These are phyloP conservation scores for Caloenas nicobarica DNA, from an alignment of 2,113 vertebrate genomes.

Conservation along the genomic window DNA sequence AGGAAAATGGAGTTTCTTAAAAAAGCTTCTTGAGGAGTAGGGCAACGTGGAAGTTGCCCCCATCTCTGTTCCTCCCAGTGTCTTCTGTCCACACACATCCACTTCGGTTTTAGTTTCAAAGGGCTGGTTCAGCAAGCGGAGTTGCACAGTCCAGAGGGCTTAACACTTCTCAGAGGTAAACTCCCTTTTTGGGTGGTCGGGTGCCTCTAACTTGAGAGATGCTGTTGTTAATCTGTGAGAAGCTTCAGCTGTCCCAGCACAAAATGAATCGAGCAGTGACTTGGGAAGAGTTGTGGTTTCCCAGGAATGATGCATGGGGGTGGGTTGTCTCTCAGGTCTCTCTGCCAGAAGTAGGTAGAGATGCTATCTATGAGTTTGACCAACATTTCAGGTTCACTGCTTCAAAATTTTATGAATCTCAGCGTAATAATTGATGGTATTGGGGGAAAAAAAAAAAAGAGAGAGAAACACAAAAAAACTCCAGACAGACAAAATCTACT, in stretches of 20 bases:
- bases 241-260: neutral
- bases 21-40: neutral
- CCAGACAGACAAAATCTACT: neutral
- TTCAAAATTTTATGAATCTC: neutral
- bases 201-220: neutral
- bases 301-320: neutral
- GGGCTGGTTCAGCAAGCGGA: neutral
- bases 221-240: neutral
- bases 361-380: rapidly evolving
- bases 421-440: neutral
- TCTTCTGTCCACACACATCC: neutral
- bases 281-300: neutral
- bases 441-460: too few species aligned
- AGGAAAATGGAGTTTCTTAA: neutral
- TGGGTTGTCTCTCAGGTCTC: neutral
- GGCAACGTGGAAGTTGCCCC: neutral
- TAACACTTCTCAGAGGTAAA: neutral
- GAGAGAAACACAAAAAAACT: too few species aligned
- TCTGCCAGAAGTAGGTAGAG: neutral
- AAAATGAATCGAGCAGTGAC: neutral
- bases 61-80: neutral
- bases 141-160: neutral
- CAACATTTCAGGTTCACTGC: neutral
- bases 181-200: neutral
- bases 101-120: neutral